These are phyloP conservation scores for Nannoperca obscura DNA, from an alignment of 2,797 vertebrate species.

Conservation along the genomic window DNA sequence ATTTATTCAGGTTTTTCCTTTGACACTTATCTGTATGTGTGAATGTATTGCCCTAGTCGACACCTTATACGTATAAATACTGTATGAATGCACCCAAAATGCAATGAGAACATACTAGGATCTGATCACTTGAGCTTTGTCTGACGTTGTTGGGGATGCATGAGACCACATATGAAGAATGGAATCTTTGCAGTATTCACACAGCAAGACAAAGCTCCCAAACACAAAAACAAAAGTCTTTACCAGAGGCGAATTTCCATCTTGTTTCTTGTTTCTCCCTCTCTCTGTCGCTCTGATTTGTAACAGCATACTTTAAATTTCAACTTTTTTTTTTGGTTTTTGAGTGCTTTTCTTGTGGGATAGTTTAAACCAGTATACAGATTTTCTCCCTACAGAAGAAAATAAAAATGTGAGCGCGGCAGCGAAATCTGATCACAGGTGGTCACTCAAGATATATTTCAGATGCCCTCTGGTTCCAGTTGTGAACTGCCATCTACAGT, in stretches of 20 bases:
- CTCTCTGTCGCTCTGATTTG: slow-evolving; percentile 1
- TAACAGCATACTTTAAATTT: slow-evolving; percentile 2
- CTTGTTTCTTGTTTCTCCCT: not conserved
- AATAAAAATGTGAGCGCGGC: not conserved
- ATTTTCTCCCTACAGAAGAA: not conserved
- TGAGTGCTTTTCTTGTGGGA: not conserved
- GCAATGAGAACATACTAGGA: not conserved
- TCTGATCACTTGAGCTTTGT: not conserved
- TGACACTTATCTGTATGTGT: not conserved
- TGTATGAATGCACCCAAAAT: slow-evolving; percentile 10
- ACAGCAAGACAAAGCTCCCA: not conserved
- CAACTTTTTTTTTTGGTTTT: slow-evolving; percentile 13
- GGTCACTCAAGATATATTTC: slow-evolving; percentile 49
- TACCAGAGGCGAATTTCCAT: slow-evolving; percentile 26
- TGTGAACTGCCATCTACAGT: slow-evolving; percentile 24
- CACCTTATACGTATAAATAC: not conserved
- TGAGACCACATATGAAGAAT: slow-evolving; percentile 22
- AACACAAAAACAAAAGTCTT: slow-evolving; percentile 27
- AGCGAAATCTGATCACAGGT: slow-evolving; percentile 35
- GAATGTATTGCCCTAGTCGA: not conserved
- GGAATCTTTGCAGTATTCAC: slow-evolving; percentile 12
- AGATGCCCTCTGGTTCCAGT: slow-evolving; percentile 30
- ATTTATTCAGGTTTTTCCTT: not conserved
- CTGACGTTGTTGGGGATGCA: slow-evolving; percentile 3
- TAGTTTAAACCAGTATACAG: not conserved